These are phyloP conservation scores for Incurvaria masculella DNA, from an alignment of 2,888 invertebrate species.

Conservation along the genomic window DNA sequence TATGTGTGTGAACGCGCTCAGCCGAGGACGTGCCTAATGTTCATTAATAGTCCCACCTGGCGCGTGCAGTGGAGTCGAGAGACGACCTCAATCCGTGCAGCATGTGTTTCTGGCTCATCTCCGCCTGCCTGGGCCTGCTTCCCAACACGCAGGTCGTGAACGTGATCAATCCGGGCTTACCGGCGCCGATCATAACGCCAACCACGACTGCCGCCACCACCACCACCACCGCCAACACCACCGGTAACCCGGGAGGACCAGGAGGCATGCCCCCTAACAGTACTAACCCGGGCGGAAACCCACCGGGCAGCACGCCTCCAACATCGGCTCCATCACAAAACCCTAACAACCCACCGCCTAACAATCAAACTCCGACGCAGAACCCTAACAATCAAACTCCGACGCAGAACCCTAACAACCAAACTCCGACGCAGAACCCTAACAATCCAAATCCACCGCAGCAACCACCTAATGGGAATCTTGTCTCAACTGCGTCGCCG, in stretches of 20 bases:
- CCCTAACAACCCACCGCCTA: constrained; percentile 17
- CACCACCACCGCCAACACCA: constrained; percentile 15
- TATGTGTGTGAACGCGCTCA: background rate
- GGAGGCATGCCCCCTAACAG: constrained; percentile 11
- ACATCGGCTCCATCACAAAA: constrained; percentile 16
- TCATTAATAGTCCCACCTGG: constrained; percentile 28
- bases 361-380: constrained; percentile 15
- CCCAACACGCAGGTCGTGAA: constrained; percentile 31
- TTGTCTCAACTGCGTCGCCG: constrained; percentile 11
- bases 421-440: constrained; percentile 18
- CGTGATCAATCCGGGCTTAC: constrained; percentile 34
- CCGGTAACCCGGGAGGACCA: background rate
- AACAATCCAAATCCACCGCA: constrained; percentile 16
- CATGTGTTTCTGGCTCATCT: constrained; percentile 51
- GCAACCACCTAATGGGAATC: background rate
- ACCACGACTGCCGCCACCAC: constrained; percentile 26
- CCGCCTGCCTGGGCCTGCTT: constrained; percentile 44
- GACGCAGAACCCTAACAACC: constrained; percentile 18
- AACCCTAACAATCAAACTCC: constrained; percentile 13
- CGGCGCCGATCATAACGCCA: constrained; percentile 38
- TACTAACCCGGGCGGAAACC: constrained; percentile 13
- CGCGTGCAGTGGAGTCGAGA: constrained; percentile 13
- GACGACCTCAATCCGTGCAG: background rate
- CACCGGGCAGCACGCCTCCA: constrained; percentile 7
- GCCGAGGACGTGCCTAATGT: constrained; percentile 44